Evolutionary conservation across 2,797 vertebrate genomes (phyloP).

Genomic region (Cynodonichthys magdalenae): DNA sequence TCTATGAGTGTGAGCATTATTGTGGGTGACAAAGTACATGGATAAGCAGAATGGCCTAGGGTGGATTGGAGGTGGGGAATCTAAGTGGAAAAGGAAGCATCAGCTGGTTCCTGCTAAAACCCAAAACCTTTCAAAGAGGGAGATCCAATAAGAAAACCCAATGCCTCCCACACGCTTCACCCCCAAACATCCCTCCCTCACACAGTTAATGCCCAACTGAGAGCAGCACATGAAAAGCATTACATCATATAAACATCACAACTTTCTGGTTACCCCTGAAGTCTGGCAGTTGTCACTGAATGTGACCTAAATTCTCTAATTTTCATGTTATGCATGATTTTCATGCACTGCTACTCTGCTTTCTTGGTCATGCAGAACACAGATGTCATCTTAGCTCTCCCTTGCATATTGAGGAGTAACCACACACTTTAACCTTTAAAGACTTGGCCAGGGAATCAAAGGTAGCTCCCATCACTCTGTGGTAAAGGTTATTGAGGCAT

Average conservation of each 20-base stretch:
- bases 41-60: neutral
- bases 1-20: neutral
- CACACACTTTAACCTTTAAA: conserved; percentile 73
- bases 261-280: conserved; percentile 64
- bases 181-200: conserved; percentile 4
- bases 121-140: conserved; percentile 53
- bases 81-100: conserved; percentile 44
- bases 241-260: conserved; percentile 68
- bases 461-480: conserved; percentile 67
- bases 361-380: conserved; percentile 40
- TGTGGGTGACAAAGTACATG: conserved; percentile 3
- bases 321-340: conserved; percentile 62
- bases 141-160: conserved; percentile 43
- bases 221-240: conserved; percentile 50
- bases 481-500: conserved; percentile 76
- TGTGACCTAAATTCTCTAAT: conserved; percentile 73
- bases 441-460: conserved; percentile 47
- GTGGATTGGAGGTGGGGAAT: conserved; percentile 5
- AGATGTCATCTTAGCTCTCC: conserved; percentile 34
- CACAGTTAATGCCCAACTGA: conserved; percentile 36
- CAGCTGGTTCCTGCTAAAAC: conserved; percentile 70
- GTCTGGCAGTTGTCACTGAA: conserved; percentile 55
- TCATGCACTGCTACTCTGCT: conserved; percentile 26
- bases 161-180: conserved; percentile 10
- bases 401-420: conserved; percentile 43